phyloP scores from a whole-genome alignment of 2,113 vertebrate genomes.

The Carollia perspicillata region DNA sequence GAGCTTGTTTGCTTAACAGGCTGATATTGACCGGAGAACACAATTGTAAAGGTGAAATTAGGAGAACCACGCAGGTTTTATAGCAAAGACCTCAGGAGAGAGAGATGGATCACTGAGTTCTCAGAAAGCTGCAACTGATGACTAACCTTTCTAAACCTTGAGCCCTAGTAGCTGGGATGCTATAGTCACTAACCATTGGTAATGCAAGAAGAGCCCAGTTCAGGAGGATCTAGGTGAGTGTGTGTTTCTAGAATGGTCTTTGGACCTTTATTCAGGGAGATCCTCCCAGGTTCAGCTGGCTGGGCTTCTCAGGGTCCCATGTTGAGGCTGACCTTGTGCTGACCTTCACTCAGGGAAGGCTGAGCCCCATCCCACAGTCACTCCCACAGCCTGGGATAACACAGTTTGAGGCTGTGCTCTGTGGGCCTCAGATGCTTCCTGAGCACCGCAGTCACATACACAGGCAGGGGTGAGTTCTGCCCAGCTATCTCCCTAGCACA shows the following conservation, averaged over 20 bases:
- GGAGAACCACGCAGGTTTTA: neutral
- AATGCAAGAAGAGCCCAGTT: neutral
- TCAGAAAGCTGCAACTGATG: neutral
- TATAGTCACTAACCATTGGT: neutral
- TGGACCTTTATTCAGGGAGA: neutral
- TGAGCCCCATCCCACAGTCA: rapidly evolving
- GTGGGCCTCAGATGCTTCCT: neutral
- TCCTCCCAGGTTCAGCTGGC: neutral
- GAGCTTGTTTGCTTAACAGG: neutral
- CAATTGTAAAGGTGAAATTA: neutral
- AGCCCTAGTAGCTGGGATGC: neutral
- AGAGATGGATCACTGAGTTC: neutral
- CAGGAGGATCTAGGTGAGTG: neutral
- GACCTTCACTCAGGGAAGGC: neutral
- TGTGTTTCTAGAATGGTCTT: neutral
- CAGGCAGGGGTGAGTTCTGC: neutral
- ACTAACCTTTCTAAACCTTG: neutral
- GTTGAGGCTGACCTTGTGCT: neutral
- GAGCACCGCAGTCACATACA: rapidly evolving
- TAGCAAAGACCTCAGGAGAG: neutral
- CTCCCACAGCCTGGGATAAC: neutral
- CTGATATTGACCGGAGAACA: neutral
- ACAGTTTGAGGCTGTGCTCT: neutral
- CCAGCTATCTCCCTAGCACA: neutral
- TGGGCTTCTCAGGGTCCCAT: neutral